Conservation (phyloP, 1,140 invertebrate species). For the Globodera ellingtonae region DNA sequence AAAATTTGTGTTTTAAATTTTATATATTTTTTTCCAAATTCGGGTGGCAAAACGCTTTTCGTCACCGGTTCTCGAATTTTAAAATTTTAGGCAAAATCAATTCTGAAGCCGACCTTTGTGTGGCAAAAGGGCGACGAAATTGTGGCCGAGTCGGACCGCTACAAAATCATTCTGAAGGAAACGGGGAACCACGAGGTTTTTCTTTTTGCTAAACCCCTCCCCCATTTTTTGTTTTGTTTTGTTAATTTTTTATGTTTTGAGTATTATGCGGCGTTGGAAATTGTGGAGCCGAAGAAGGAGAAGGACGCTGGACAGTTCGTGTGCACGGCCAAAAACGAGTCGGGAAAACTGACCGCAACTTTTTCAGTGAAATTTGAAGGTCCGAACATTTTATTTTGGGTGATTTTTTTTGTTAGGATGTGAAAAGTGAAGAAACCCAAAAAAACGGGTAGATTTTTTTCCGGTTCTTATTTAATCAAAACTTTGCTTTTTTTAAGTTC, state of each 20-base stretch:
- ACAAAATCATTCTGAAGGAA: slow-evolving; percentile 65
- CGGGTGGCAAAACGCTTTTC: too few relatives aligned
- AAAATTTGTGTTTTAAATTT: too few relatives aligned
- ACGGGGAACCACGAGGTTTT: slow-evolving; percentile 53
- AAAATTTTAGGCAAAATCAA: slow-evolving; percentile 74
- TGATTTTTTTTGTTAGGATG: too few relatives aligned
- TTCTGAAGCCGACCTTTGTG: slow-evolving; percentile 87
- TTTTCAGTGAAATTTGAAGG: slow-evolving; percentile 66
- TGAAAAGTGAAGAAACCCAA: neutral
- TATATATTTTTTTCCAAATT: too few relatives aligned
- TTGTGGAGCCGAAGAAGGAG: slow-evolving; percentile 65
- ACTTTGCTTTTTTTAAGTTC: slow-evolving; percentile 53
- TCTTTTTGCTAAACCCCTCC: neutral
- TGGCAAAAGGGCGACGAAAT: slow-evolving; percentile 83
- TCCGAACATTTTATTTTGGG: slow-evolving; percentile 13
- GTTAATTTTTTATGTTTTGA: neutral
- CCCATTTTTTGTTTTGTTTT: too few relatives aligned
- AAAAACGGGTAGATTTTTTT: neutral
- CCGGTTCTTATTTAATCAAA: too few relatives aligned
- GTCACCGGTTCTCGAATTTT: too few relatives aligned
- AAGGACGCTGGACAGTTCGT: slow-evolving; percentile 65
- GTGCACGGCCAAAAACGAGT: slow-evolving; percentile 65
- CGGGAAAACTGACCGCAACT: slow-evolving; percentile 64
- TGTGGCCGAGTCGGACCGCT: slow-evolving; percentile 82
- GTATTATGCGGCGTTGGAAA: slow-evolving; percentile 64